These are phyloP conservation scores for Spodoptera litura DNA, from an alignment of 1,140 invertebrate species.

Conservation along the genomic window DNA sequence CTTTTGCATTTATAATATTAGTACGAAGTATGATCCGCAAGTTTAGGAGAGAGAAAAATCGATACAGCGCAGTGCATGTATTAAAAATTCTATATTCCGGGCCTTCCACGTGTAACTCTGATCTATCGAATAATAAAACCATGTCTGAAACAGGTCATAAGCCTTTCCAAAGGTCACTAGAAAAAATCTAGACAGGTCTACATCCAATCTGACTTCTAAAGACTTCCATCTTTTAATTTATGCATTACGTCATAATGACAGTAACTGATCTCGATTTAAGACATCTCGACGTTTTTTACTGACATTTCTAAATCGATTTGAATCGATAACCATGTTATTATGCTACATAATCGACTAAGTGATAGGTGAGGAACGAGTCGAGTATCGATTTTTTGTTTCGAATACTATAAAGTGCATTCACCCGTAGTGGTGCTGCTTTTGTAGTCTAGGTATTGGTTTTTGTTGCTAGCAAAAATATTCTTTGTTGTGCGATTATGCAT, in stretches of 20 bases:
- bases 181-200: conserved; percentile 1
- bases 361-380: conserved; percentile 6
- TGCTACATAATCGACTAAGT: conserved; percentile 11
- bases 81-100: too few species aligned
- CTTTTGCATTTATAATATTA: too few species aligned
- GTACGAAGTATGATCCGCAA: too few species aligned
- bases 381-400: conserved; percentile 1
- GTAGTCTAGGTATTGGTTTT: neutral
- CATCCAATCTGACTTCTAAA: neutral
- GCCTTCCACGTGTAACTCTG: too few species aligned
- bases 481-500: neutral
- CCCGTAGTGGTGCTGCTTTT: neutral
- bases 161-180: neutral
- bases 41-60: too few species aligned
- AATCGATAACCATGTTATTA: conserved; percentile 16
- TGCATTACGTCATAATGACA: conserved; percentile 2
- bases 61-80: too few species aligned
- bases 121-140: too few species aligned
- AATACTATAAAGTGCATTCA: conserved; percentile 22
- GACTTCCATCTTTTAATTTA: neutral
- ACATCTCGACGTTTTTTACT: conserved; percentile 6
- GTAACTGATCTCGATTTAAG: neutral
- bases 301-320: conserved; percentile 22
- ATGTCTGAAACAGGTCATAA: too few species aligned
- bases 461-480: neutral